Evolutionary conservation across 2,888 invertebrate species (phyloP), one percentile per base, ranked within the genome.

Genomic region (Hyppa rectilinea): DNA sequence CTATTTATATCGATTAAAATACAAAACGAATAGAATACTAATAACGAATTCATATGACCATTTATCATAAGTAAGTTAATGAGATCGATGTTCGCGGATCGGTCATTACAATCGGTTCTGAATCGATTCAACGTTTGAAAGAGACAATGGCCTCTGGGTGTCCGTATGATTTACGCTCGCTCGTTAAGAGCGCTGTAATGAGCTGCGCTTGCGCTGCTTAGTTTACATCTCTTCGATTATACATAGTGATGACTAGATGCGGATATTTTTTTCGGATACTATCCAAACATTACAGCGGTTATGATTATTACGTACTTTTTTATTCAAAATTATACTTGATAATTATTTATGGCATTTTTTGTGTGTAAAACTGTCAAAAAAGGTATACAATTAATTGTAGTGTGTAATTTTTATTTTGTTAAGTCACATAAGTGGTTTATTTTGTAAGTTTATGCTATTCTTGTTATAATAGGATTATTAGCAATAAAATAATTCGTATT

Each of bases 71-170:
- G 70, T 71, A 83, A 81, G 79, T 79, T 84, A 85, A 84, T 85
- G 84, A 84, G 85, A 81, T 81, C 83, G 79, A 81, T 85, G 85
- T 88, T 87, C 83, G 85, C 88, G 88, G 91, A 92, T 93, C 92
- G 92, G 91, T 89, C 92, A 92, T 91, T 89, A 87, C 86, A 88
- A 87, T 87, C 87, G 90, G 86, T 87, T 86, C 89, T 85, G 89
- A 91, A 85, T 85, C 85, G 85, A 88, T 88, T 86, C 87, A 85
- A 84, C 82, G 85, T 87, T 83, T 84, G 84, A 83, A 77, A 85
- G 85, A 93, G 92, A 94, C 93, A 94, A 94, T 94, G 92, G 92
- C 92, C 93, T 89, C 88, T 88, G 92, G 92, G 94, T 92, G 94
- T 91, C 89, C 89, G 91, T 87, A 91, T 94, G 95, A 95, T 94